Evolutionary conservation across 2,797 vertebrate species (phyloP).

Genomic region (Pseudochromis fuscus): DNA sequence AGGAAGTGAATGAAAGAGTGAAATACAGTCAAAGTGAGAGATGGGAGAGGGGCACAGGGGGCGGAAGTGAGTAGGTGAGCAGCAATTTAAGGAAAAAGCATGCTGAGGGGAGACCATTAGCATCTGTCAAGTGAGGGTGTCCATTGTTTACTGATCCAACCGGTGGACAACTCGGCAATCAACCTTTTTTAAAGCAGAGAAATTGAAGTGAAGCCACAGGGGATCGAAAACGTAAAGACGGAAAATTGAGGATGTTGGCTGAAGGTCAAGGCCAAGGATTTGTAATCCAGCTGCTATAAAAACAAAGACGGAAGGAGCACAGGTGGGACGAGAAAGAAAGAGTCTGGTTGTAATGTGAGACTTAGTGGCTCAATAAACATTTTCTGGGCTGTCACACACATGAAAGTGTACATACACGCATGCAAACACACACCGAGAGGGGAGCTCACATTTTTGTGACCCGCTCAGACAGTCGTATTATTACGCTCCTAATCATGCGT

Average conservation of each 20-base stretch:
- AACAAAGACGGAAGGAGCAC: conserved; percentile 21
- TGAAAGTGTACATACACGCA: neutral
- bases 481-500: conserved; percentile 80
- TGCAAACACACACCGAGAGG: conserved; percentile 21
- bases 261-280: conserved; percentile 52
- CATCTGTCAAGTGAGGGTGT: conserved; percentile 48
- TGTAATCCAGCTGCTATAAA: conserved; percentile 13
- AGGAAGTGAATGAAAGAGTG: conserved; percentile 35
- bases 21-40: conserved; percentile 20
- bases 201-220: conserved; percentile 10
- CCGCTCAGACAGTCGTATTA: conserved; percentile 76
- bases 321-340: conserved; percentile 10
- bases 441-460: conserved; percentile 57
- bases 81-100: conserved; percentile 35
- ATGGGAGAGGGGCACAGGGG: neutral
- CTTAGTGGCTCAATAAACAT: conserved; percentile 60
- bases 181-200: conserved; percentile 31
- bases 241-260: conserved; percentile 34
- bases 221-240: conserved; percentile 10
- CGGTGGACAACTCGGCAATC: conserved; percentile 28
- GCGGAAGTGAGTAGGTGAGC: neutral
- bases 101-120: conserved; percentile 42
- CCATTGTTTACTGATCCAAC: conserved; percentile 44
- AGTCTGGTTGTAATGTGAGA: conserved; percentile 52
- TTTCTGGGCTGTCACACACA: conserved; percentile 41